Base-by-base conservation (phyloP, 2,113 vertebrate species). In the Cinclus mexicanus region DNA sequence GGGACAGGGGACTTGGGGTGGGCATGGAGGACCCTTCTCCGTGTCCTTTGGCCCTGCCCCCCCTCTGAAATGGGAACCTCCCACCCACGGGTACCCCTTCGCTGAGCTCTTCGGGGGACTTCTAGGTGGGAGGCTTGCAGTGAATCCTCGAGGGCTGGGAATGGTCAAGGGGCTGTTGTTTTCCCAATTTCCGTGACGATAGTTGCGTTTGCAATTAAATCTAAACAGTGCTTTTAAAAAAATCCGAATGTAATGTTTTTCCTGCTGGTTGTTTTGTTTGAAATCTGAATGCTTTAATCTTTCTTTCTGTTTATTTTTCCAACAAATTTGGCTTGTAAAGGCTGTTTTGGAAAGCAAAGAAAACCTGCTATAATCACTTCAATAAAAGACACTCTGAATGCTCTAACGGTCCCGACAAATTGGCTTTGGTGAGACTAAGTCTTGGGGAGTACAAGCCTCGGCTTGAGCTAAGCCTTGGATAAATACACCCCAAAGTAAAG, bases 401-500 rank as follows among this genome's bases (percentile, higher is more conserved):
- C 90, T 91, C 82, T 68, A 31, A 33, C 11, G 53, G 82, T 52
- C 70, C 49, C 41, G 89, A 41, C 83, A 76, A 85, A 83, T 53
- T 64, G 57, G 61, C 85, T 90, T 90, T 82, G 92, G 82, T 79
- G 75, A 0, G 4, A 37, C 65, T 68, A 61, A 57, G 49, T 87
- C 83, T 87, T 65, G 69, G 69, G 89, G 90, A 87, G 92, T 28
- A n/a, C 59, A 87, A 76, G 63, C 70, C 61, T 42, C 6, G 47
- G 72, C 80, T 95, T 29, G 80, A 61, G 31, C 53, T 64, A 56
- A 89, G 74, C 87, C 53, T 79, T 35, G 19, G 68, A 28, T 70
- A 91, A 91, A 60, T 37, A 65, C 69, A 74, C 87, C 90, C 84
- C 70, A 14, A 87, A 91, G 92, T 16, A 31, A 71, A 82, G 82